Evolutionary conservation across 92 coral and sea anemone genomes (phyloP).

Genomic region (Porites evermanni): DNA sequence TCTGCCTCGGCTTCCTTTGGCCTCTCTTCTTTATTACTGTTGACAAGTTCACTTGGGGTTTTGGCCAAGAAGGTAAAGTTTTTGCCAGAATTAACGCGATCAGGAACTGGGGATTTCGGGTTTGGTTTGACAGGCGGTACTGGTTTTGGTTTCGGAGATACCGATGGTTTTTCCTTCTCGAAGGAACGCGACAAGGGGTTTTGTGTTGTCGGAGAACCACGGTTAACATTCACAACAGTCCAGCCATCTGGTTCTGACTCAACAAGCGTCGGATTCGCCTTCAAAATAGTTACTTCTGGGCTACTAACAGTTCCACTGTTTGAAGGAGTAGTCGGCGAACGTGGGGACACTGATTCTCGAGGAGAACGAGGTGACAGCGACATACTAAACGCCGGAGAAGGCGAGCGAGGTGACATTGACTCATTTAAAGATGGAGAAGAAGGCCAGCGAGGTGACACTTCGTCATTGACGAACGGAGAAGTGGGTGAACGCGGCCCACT

Average conservation of each 20-base stretch:
- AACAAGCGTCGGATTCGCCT: not conserved
- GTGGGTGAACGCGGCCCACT: not conserved
- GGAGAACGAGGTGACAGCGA: not conserved
- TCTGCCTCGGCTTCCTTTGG: not conserved
- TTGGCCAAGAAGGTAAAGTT: slow-evolving; percentile 8
- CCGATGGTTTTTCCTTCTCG: slow-evolving; percentile 17
- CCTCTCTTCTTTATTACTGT: slow-evolving; percentile 4
- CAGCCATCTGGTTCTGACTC: slow-evolving; percentile 1
- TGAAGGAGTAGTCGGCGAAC: not conserved
- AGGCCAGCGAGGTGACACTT: not conserved
- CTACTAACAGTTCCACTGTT: not conserved
- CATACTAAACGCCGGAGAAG: not conserved
- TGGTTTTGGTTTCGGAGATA: slow-evolving; percentile 30
- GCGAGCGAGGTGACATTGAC: not conserved
- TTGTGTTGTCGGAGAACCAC: slow-evolving; percentile 16
- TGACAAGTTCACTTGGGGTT: slow-evolving; percentile 13
- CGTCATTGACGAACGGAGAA: not conserved
- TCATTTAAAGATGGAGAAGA: not conserved
- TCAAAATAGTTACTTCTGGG: not conserved
- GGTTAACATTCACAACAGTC: slow-evolving; percentile 36
- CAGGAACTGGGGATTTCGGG: slow-evolving; percentile 36
- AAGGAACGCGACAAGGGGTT: not conserved
- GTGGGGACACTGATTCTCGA: not conserved
- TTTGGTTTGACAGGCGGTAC: slow-evolving; percentile 31
- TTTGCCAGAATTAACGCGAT: slow-evolving; percentile 10